phyloP scores from a whole-genome alignment of 2,888 invertebrate genomes.

The Euplagia quadripunctaria region DNA sequence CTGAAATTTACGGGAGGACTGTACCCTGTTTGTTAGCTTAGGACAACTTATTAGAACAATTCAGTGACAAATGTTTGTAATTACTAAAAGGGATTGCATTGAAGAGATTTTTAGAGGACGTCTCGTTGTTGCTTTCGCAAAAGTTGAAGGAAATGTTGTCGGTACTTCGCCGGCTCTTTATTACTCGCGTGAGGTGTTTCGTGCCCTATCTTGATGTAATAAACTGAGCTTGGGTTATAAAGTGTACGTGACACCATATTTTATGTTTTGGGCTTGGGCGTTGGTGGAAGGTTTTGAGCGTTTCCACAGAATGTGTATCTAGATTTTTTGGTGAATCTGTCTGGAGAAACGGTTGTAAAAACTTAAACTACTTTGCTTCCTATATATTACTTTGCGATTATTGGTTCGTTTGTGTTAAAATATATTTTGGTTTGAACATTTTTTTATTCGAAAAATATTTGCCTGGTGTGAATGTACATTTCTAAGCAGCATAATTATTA shows the following conservation, averaged over 20 bases:
- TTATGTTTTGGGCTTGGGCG: not conserved
- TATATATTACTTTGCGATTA: not conserved
- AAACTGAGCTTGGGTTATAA: conserved; percentile 20
- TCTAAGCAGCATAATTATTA: too few relatives aligned
- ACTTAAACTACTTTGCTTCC: not conserved
- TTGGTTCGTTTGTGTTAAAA: too few relatives aligned
- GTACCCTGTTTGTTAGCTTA: conserved; percentile 53
- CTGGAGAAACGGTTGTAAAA: not conserved
- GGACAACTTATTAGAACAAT: conserved; percentile 54
- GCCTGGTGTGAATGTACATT: too few relatives aligned
- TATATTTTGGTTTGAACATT: too few relatives aligned
- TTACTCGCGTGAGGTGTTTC: conserved; percentile 13
- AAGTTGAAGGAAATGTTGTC: conserved; percentile 15
- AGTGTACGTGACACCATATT: conserved; percentile 18
- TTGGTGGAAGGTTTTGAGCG: conserved; percentile 4
- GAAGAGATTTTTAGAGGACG: conserved; percentile 33
- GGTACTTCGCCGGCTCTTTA: conserved; percentile 11
- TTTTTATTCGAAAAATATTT: too few relatives aligned
- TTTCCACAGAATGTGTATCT: not conserved
- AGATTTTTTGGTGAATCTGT: not conserved
- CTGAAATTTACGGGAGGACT: conserved; percentile 57
- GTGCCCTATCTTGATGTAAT: conserved; percentile 10
- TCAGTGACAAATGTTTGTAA: conserved; percentile 51
- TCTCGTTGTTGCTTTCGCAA: conserved; percentile 21
- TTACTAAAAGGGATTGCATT: conserved; percentile 44